Percentiles rank a stretch among this genome's conserved stretches.
Conservation (phyloP, 2,797 vertebrate genomes). For the Eulemur albifrons region DNA sequence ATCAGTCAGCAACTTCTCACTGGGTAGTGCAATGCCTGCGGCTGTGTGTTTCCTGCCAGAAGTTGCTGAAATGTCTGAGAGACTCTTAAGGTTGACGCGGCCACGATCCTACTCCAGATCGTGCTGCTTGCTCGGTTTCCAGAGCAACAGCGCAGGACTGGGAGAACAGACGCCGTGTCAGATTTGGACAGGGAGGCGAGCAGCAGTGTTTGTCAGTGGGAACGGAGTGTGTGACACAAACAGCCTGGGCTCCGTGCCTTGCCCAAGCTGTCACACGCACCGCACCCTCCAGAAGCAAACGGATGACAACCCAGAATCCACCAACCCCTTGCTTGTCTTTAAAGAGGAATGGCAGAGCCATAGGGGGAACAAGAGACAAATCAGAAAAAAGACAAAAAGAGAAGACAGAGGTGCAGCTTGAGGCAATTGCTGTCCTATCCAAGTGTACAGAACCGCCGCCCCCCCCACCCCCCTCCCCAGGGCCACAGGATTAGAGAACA, state of each 20-base stretch:
- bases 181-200: neutral
- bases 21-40: neutral
- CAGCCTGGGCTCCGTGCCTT: neutral
- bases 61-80: neutral
- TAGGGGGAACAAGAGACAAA: neutral
- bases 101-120: neutral
- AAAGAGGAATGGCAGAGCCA: neutral
- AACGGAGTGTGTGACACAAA: conserved; percentile 30
- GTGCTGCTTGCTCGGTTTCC: neutral
- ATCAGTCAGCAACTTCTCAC: neutral
- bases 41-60: neutral
- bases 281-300: conserved; percentile 33
- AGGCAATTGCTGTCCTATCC: neutral
- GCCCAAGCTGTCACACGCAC: neutral
- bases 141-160: neutral
- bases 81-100: neutral
- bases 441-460: neutral
- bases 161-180: neutral
- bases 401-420: neutral
- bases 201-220: conserved; percentile 15
- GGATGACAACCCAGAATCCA: neutral
- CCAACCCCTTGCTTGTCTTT: neutral
- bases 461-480: neutral
- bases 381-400: neutral
- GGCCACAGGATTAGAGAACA: neutral